Evolutionary conservation across 1,140 invertebrate species (phyloP).

Genomic region (Halesus radiatus): DNA sequence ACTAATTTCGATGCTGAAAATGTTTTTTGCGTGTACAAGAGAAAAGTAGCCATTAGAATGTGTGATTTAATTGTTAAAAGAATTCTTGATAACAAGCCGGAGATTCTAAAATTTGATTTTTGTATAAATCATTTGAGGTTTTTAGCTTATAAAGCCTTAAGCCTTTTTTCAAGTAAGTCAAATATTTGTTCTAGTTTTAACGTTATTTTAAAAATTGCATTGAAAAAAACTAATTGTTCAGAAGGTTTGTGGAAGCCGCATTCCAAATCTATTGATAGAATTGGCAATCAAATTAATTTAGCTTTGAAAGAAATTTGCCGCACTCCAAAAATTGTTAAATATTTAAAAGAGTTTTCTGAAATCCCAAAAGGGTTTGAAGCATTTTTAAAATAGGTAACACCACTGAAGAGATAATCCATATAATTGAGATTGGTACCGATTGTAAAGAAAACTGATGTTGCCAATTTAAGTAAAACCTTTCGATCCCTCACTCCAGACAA

Average conservation of each 20-base stretch:
- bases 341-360: conserved; percentile 59
- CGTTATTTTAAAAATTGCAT: conserved; percentile 60
- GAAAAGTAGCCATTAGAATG: conserved; percentile 64
- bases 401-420: neutral
- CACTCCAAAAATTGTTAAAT: conserved; percentile 50
- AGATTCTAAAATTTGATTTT: conserved; percentile 61
- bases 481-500: no score
- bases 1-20: conserved; percentile 58
- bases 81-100: conserved; percentile 60
- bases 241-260: conserved; percentile 66
- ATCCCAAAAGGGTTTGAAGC: conserved; percentile 49
- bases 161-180: conserved; percentile 63
- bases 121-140: conserved; percentile 69
- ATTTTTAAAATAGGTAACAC: conserved; percentile 36
- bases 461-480: no score
- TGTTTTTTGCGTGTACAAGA: conserved; percentile 65
- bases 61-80: conserved; percentile 63
- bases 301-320: conserved; percentile 63
- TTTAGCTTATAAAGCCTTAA: conserved; percentile 65
- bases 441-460: no score
- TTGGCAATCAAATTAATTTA: conserved; percentile 56
- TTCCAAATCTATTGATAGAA: conserved; percentile 59
- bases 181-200: conserved; percentile 63
- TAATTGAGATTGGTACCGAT: no score
- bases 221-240: conserved; percentile 66